Percentiles rank a stretch among this genome's conserved stretches.
Evolutionary conservation across 2,797 vertebrate genomes (phyloP).

Genomic region (Malurus splendens): DNA sequence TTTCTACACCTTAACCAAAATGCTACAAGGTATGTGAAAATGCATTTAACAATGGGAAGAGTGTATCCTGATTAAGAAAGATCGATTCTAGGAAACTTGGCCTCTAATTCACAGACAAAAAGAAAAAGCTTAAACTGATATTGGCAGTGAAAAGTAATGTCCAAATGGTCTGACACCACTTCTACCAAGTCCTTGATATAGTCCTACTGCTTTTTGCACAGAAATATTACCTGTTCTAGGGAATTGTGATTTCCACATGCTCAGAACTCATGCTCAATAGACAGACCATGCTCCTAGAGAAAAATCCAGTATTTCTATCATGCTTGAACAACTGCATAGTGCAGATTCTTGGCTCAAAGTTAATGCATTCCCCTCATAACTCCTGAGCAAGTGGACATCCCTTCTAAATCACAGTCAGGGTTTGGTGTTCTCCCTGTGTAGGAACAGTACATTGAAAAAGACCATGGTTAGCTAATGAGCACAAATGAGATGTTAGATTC

Average conservation of each 20-base stretch:
- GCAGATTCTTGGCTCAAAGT: neutral
- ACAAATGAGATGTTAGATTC: constrained; percentile 30
- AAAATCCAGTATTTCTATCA: neutral
- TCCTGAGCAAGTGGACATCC: neutral
- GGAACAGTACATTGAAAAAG: neutral
- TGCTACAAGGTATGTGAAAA: neutral
- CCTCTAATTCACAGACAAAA: neutral
- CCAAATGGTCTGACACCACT: neutral
- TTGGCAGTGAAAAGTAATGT: fast-evolving
- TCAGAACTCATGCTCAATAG: neutral
- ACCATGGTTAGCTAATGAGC: neutral
- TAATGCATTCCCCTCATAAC: neutral
- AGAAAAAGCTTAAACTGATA: neutral
- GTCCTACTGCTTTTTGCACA: neutral
- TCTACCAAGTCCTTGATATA: neutral
- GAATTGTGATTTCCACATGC: neutral
- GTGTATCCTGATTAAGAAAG: neutral
- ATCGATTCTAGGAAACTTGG: neutral
- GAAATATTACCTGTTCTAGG: neutral
- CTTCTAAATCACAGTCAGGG: neutral
- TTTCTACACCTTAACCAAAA: neutral
- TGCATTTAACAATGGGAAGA: neutral
- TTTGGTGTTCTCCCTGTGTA: neutral
- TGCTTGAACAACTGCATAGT: neutral
- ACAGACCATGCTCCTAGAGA: neutral